Base-by-base conservation (phyloP, 2,113 vertebrate genomes). In the Aldabrachelys gigantea region DNA sequence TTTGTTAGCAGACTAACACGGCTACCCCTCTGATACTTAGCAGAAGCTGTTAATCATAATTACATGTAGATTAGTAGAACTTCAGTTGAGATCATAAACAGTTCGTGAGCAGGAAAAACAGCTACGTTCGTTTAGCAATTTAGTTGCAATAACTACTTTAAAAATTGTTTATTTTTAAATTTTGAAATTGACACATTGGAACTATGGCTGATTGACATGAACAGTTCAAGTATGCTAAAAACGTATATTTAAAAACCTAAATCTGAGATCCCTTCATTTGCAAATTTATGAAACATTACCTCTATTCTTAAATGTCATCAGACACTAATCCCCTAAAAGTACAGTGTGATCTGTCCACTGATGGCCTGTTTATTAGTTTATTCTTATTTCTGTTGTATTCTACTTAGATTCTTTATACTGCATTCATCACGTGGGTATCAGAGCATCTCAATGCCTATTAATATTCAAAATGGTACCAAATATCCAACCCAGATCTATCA, bases 401-500 rank as follows among this genome's bases (percentile, higher is more conserved):
- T 5, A 27, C 90, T 90, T 52, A 59, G 10, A 8, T 57, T 29
- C 59, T 69, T 69, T 69, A n/a, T 62, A 86, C 17, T 2, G 1
- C 38, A 86, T 52, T 13, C 2, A 41, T 88, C 85, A 78, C 10
- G 13, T 82, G 76, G 62, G 21, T 69, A 72, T 38, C 65, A 38
- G 19, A 72, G 19, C n/a, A 22, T 72, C 65, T 90, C 80, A 54
- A 56, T 16, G 14, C 4, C 38, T 3, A 56, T 72, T 82, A 81
- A 85, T 57, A 69, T 84, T 57, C 78, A 16, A 78, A 81, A 82
- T 84, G 84, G n/a, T 54, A 85, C 56, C 83, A 93, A 57, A 88
- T 79, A 59, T 41, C 57, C 82, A 79, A 16, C 92, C 65, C 38
- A 90, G 54, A 94, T 75, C 93, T 94, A 53, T 89, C 83, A 94